Evolutionary conservation across 2,113 vertebrate species (phyloP).

Genomic region (Fulmarus glacialis): DNA sequence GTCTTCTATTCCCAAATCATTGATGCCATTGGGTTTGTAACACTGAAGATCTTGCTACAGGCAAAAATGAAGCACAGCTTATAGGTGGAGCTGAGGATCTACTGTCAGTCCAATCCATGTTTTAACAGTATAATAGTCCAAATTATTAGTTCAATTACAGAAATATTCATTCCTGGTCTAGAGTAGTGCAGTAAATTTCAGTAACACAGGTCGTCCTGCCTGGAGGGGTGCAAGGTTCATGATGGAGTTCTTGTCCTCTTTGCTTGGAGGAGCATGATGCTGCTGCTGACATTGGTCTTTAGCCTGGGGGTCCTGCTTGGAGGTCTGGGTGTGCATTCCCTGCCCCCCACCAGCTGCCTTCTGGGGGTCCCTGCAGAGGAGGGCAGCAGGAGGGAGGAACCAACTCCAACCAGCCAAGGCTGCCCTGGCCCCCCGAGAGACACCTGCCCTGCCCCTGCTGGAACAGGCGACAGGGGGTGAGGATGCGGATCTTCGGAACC

Average conservation of each 20-base stretch:
- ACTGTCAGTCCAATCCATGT: background rate
- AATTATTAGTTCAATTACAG: background rate
- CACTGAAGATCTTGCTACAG: background rate
- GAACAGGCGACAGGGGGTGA: rapidly evolving
- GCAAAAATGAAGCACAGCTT: background rate
- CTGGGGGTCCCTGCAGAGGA: rapidly evolving
- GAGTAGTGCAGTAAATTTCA: background rate
- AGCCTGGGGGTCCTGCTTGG: rapidly evolving
- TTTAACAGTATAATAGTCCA: background rate
- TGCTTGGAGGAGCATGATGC: background rate
- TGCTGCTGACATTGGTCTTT: background rate
- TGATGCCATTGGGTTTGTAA: background rate
- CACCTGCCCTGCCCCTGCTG: background rate
- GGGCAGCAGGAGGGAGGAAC: background rate
- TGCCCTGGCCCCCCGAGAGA: background rate
- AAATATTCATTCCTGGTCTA: background rate
- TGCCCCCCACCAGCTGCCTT: rapidly evolving
- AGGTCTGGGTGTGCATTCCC: background rate
- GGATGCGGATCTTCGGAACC: background rate
- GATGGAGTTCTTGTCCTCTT: background rate
- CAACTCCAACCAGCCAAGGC: rapidly evolving
- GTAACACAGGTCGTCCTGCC: background rate
- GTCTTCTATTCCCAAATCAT: background rate
- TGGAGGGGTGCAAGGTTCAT: background rate
- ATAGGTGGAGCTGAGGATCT: background rate